Base-by-base conservation (phyloP, 2,888 invertebrate genomes). In the Alloscopus bannaensis region DNA sequence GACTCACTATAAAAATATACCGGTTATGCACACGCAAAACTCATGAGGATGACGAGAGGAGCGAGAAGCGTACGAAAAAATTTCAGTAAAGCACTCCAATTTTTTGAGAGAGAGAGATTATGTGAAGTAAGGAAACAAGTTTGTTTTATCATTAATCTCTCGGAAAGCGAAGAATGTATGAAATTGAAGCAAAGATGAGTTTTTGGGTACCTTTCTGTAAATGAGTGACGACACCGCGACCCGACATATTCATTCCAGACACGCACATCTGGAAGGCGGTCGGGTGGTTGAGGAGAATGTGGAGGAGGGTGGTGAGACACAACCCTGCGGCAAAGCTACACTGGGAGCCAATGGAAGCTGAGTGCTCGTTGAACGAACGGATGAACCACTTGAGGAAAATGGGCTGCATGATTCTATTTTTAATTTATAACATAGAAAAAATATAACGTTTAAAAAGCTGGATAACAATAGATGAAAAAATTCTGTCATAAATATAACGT, bases 241-340 rank as follows among this genome's bases (percentile, higher is more conserved):
- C 16, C 96, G 90, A 87, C 95, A 91, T 88, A n/a, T 93, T 92
- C 94, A 95, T 94, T 62, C 96, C 95, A 88, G 94, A 91, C 86
- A 94, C 93, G 70, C 94, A 90, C 31, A 94, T 92, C 29, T 92
- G 93, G 90, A 96, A 92, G 92, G 96, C 95, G 87, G 94, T 95
- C 0, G 95, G 95, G 89, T 98, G 98, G 83, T 94, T 93, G 18
- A 94, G 90, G 85, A 95, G 90, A 28, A 95, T 92, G 87, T 93
- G 93, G 62, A 94, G 87, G 0, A 93, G 92, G 0, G 95, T 84
- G 0, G 80, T 65, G 20, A 85, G 11, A 64, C 83, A 82, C 2
- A 86, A 79, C 20, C 85, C 85, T 20, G 80, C 78, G 18, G 84
- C 86, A 52, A 79, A 85, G 2, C 83, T 55, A 60, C 82, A 83